These are phyloP conservation scores for Holotrichia oblita DNA, from an alignment of 1,140 invertebrate species.

Conservation along the genomic window DNA sequence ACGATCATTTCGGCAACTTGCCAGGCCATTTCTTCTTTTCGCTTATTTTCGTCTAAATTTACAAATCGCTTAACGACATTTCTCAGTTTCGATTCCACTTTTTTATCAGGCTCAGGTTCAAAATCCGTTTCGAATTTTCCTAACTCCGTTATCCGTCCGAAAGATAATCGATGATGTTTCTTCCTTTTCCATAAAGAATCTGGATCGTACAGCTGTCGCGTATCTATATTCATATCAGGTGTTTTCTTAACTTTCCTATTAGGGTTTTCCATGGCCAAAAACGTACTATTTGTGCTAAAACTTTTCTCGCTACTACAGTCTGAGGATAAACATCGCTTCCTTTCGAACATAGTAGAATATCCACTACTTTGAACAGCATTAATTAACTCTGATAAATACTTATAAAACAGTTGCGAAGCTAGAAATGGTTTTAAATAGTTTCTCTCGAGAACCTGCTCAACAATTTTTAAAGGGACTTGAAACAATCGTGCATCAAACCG, in stretches of 20 bases:
- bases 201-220: slow-evolving; percentile 81
- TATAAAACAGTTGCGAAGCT: slow-evolving; percentile 86
- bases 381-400: slow-evolving; percentile 88
- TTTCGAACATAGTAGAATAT: slow-evolving; percentile 54
- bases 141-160: slow-evolving; percentile 85
- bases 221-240: slow-evolving; percentile 79
- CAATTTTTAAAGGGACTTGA: slow-evolving; percentile 81
- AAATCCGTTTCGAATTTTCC: slow-evolving; percentile 90
- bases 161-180: slow-evolving; percentile 74
- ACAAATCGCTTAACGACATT: slow-evolving; percentile 82
- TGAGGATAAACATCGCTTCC: slow-evolving; percentile 68
- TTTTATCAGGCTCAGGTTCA: slow-evolving; percentile 83
- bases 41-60: slow-evolving; percentile 83
- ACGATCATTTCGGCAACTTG: slow-evolving; percentile 95
- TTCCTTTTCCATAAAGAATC: slow-evolving; percentile 83
- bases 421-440: slow-evolving; percentile 83
- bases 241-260: slow-evolving; percentile 62
- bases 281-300: slow-evolving; percentile 72
- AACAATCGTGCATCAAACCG: slow-evolving; percentile 81
- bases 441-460: slow-evolving; percentile 79
- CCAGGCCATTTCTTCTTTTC: slow-evolving; percentile 93
- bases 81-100: slow-evolving; percentile 66
- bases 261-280: slow-evolving; percentile 74
- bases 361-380: slow-evolving; percentile 74
- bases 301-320: slow-evolving; percentile 81